phyloP scores from a whole-genome alignment of 2,797 vertebrate species.

The Tinamus major region DNA sequence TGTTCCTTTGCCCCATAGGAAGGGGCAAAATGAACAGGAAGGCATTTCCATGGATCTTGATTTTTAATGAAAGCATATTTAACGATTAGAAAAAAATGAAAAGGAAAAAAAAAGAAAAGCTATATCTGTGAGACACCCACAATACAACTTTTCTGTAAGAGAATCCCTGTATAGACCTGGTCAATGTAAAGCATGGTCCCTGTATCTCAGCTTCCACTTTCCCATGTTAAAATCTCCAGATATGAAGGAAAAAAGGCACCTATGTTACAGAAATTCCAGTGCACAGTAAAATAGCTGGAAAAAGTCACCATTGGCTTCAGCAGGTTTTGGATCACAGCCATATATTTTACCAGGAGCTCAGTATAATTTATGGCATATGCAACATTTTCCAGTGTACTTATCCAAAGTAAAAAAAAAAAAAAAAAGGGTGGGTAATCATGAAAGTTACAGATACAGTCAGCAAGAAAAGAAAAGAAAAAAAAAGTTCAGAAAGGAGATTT shows the following conservation, averaged over 20 bases:
- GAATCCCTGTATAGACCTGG: not conserved
- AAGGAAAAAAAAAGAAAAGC: not conserved
- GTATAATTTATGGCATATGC: rapidly evolving
- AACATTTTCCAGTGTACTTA: rapidly evolving
- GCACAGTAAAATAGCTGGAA: not conserved
- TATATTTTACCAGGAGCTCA: not conserved
- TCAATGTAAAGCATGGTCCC: not conserved
- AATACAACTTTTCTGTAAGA: not conserved
- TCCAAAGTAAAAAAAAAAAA: not conserved
- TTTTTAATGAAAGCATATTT: not conserved
- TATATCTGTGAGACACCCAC: not conserved
- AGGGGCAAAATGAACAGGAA: not conserved
- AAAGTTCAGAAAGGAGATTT: not conserved
- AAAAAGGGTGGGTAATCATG: not conserved
- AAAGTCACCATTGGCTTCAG: not conserved
- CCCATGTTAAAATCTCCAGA: not conserved
- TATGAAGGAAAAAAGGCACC: not conserved
- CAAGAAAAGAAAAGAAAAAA: not conserved
- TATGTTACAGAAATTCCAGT: not conserved
- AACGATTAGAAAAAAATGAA: not conserved
- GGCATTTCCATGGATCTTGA: not conserved
- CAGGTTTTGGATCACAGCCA: not conserved
- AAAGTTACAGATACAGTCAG: not conserved
- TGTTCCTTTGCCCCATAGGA: not conserved
- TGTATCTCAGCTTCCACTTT: not conserved